Evolutionary conservation across 2,888 invertebrate species (phyloP).

Genomic region (Torymus auratus): DNA sequence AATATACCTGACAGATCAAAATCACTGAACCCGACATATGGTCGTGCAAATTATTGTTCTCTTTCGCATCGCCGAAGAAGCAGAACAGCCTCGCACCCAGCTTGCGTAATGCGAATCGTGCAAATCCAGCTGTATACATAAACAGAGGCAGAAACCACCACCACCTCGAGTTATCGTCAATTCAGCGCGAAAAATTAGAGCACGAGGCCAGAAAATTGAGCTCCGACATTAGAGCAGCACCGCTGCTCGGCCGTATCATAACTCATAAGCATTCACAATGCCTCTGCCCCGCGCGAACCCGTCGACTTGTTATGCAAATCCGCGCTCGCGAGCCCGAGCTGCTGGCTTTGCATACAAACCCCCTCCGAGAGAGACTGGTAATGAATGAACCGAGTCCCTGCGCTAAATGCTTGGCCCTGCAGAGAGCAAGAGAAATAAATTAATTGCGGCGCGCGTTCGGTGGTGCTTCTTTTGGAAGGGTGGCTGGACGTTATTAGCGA

Average conservation of each 20-base stretch:
- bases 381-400: slow-evolving; percentile 23
- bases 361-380: background rate
- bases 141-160: too few relatives aligned
- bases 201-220: slow-evolving; percentile 29
- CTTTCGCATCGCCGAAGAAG: background rate
- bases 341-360: slow-evolving; percentile 31
- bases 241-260: background rate
- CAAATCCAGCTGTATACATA: slow-evolving; percentile 1
- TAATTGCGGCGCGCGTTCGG: slow-evolving; percentile 7
- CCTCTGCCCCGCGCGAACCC: too few relatives aligned
- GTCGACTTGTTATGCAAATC: slow-evolving; percentile 38
- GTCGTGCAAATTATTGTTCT: slow-evolving; percentile 34
- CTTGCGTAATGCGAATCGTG: slow-evolving; percentile 24
- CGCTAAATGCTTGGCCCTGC: background rate
- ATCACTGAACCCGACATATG: slow-evolving; percentile 47
- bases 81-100: too few relatives aligned
- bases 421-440: slow-evolving; percentile 1
- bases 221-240: background rate
- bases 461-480: background rate
- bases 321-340: background rate
- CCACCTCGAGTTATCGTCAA: slow-evolving; percentile 2
- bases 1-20: slow-evolving; percentile 52
- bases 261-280: slow-evolving; percentile 1
- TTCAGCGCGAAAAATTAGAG: slow-evolving; percentile 36
- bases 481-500: too few relatives aligned